phyloP scores from a whole-genome alignment of 2,888 invertebrate genomes.

The Ganaspis brasiliensis region DNA sequence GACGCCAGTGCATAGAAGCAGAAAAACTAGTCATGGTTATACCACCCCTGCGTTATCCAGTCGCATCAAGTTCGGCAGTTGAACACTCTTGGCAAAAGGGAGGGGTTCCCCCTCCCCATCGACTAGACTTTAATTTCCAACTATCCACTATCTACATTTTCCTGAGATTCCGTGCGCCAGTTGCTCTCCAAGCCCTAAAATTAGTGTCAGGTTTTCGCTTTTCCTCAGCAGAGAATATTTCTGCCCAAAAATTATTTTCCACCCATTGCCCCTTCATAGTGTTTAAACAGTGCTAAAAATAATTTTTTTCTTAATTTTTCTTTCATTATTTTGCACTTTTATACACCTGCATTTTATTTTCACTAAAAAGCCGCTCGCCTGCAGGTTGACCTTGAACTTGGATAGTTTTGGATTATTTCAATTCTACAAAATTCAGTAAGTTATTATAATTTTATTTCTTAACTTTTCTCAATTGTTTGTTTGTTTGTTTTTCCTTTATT shows the following conservation, averaged over 20 bases:
- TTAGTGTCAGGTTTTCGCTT: background rate
- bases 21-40: conserved; percentile 28
- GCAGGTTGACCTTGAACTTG: background rate
- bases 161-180: conserved; percentile 34
- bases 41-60: conserved; percentile 40
- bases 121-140: conserved; percentile 29
- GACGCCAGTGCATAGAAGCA: conserved; percentile 35
- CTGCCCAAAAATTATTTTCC: background rate
- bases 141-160: conserved; percentile 40
- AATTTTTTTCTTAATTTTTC: background rate
- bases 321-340: background rate
- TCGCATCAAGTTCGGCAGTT: conserved; percentile 37
- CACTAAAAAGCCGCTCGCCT: background rate
- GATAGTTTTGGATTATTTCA: background rate
- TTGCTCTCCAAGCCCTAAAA: conserved; percentile 5
- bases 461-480: background rate
- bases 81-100: conserved; percentile 33
- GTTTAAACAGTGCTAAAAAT: background rate
- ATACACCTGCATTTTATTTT: background rate
- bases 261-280: background rate
- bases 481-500: background rate
- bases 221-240: background rate
- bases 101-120: conserved; percentile 27
- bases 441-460: background rate
- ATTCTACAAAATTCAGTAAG: background rate